Percentiles rank a stretch among this genome's conserved stretches.
Conservation (phyloP, 2,113 vertebrate species). For the Cryptotis parvus region DNA sequence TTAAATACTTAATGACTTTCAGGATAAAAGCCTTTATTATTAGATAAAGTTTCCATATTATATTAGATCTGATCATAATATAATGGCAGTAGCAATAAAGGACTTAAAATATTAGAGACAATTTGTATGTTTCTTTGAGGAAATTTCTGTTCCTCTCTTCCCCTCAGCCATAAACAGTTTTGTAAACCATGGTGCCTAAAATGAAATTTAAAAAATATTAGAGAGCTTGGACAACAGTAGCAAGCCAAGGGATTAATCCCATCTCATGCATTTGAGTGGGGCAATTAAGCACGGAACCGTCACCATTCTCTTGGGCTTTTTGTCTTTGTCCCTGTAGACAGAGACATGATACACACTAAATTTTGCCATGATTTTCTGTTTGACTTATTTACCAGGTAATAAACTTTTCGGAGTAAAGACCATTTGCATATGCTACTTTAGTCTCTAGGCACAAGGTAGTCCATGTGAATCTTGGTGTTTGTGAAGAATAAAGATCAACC, state of each 20-base stretch:
- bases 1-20: neutral
- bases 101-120: too few relatives aligned
- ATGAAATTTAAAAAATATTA: too few relatives aligned
- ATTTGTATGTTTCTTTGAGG: too few relatives aligned
- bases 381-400: neutral
- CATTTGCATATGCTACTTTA: neutral
- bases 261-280: too few relatives aligned
- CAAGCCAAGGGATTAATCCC: too few relatives aligned
- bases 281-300: neutral
- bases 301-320: neutral
- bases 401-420: neutral
- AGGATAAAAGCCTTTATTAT: neutral
- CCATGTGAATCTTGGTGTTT: neutral
- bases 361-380: conserved; percentile 18
- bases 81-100: too few relatives aligned
- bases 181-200: too few relatives aligned
- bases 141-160: too few relatives aligned
- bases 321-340: neutral
- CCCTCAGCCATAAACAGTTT: too few relatives aligned
- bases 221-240: too few relatives aligned
- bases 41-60: neutral
- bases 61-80: neutral
- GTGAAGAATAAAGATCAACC: neutral
- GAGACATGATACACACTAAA: neutral
- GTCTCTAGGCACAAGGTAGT: neutral